Evolutionary conservation across 2,113 vertebrate genomes (phyloP).

Genomic region (Rhinichthys klamathensis): DNA sequence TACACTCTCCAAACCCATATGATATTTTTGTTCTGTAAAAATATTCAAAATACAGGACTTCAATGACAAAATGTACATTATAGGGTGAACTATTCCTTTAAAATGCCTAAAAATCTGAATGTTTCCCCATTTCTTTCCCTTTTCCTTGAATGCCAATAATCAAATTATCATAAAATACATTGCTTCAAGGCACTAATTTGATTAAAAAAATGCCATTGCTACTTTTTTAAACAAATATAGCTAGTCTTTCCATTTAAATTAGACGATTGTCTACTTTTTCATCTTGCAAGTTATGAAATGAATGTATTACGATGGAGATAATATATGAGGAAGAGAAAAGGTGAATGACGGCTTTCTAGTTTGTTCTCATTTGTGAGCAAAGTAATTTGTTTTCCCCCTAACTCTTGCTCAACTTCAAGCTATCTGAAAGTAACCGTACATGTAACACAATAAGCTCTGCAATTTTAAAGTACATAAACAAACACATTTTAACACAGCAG

Average conservation of each 20-base stretch:
- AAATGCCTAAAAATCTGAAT: neutral
- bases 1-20: neutral
- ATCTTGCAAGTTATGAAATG: neutral
- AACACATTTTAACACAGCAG: slow-evolving; percentile 39
- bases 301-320: neutral
- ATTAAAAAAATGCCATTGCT: neutral
- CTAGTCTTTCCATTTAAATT: neutral
- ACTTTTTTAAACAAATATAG: neutral
- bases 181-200: slow-evolving; percentile 23
- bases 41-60: neutral
- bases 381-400: neutral
- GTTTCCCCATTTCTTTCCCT: neutral
- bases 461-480: neutral
- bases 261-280: neutral
- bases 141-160: neutral
- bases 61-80: neutral
- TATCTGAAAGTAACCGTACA: neutral
- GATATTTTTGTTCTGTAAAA: neutral
- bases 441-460: neutral
- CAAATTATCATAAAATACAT: neutral
- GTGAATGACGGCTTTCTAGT: neutral
- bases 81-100: neutral
- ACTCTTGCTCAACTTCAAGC: neutral
- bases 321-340: neutral
- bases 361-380: neutral